Conservation (phyloP, 2,888 invertebrate species). For the Camponotus fellah region DNA sequence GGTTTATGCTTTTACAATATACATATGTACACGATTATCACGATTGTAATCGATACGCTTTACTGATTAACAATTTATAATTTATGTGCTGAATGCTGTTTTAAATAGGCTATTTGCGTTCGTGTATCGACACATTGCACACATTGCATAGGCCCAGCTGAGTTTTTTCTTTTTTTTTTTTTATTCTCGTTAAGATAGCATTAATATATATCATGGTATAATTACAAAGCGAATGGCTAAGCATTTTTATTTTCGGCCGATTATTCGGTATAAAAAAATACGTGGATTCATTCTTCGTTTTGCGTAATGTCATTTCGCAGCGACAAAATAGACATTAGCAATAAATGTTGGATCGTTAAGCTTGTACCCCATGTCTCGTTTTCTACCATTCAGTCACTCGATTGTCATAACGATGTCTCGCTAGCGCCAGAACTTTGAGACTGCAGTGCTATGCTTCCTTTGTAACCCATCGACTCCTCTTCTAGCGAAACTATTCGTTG, state of each 20-base stretch:
- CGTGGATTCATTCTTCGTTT: conserved; percentile 75
- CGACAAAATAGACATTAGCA: conserved; percentile 69
- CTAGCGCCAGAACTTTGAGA: conserved; percentile 83
- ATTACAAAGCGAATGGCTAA: conserved; percentile 77
- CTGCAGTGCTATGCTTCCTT: conserved; percentile 79
- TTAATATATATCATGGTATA: conserved; percentile 60
- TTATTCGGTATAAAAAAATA: conserved; percentile 82
- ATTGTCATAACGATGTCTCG: conserved; percentile 82
- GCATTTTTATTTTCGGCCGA: conserved; percentile 68
- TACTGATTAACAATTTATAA: conserved; percentile 72
- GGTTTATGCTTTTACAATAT: conserved; percentile 79
- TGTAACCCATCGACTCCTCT: conserved; percentile 79
- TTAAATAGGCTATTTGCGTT: conserved; percentile 69
- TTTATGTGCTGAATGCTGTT: conserved; percentile 68
- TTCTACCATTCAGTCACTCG: conserved; percentile 70
- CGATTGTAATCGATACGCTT: conserved; percentile 69
- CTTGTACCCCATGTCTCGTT: conserved; percentile 40
- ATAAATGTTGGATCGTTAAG: conserved; percentile 65
- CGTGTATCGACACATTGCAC: conserved; percentile 60
- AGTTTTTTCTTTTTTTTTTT: conserved; percentile 61
- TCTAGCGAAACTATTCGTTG: conserved; percentile 86
- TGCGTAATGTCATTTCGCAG: conserved; percentile 50
- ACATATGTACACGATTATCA: conserved; percentile 82
- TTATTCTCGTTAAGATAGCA: conserved; percentile 60
- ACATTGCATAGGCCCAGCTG: conserved; percentile 67